A percentile compares a stretch with the other conserved stretches of the same genome.
phyloP scores from a whole-genome alignment of 2,113 vertebrate genomes.

The Platanista minor region DNA sequence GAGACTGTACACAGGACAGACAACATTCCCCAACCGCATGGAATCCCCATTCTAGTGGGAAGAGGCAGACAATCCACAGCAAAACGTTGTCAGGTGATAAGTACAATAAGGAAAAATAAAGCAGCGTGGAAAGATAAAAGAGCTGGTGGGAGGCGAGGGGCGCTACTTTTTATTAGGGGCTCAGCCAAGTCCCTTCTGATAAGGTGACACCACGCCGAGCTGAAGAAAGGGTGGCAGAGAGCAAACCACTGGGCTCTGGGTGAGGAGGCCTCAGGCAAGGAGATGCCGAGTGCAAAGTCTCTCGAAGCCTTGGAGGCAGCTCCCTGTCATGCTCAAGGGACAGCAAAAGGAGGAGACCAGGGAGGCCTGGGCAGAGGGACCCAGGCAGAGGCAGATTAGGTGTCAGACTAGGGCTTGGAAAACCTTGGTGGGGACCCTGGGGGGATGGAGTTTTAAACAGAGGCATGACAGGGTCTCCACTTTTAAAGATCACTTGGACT shows the following conservation, averaged over 20 bases:
- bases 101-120: neutral
- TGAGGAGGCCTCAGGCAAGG: neutral
- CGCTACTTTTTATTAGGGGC: neutral
- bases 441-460: neutral
- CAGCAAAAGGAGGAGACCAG: neutral
- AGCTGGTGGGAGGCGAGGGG: accelerated
- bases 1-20: neutral
- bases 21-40: no score
- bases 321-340: neutral
- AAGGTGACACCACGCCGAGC: neutral
- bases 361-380: neutral
- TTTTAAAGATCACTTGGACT: neutral
- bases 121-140: accelerated
- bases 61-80: neutral
- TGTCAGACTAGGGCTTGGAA: neutral
- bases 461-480: neutral
- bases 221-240: neutral
- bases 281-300: accelerated
- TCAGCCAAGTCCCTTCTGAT: neutral
- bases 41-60: neutral
- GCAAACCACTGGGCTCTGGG: accelerated
- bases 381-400: neutral
- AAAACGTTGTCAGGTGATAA: neutral
- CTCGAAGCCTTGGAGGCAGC: neutral
- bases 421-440: no score